Percentiles rank a stretch among this genome's conserved stretches.
Conservation (phyloP, 2,888 invertebrate species). For the Philereme vetulata region DNA sequence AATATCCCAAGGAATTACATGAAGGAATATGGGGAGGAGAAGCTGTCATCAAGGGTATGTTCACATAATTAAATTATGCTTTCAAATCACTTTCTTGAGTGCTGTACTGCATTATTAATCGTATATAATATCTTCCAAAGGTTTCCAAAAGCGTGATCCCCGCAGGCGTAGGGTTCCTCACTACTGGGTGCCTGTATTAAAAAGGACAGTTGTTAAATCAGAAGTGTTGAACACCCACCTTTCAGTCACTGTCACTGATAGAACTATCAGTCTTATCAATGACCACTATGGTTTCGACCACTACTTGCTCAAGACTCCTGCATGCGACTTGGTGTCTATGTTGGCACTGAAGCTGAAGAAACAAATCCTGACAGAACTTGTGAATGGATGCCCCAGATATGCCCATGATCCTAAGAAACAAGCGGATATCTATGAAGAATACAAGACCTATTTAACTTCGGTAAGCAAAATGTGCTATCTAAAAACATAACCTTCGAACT, state of each 20-base stretch:
- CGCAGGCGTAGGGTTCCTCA: conserved; percentile 88
- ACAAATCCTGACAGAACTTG: conserved; percentile 90
- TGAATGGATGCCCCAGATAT: conserved; percentile 87
- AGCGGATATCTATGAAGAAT: conserved; percentile 89
- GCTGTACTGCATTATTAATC: neutral
- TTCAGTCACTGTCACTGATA: conserved; percentile 91
- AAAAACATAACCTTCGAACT: neutral
- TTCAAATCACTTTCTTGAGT: neutral
- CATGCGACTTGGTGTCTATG: conserved; percentile 94
- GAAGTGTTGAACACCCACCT: conserved; percentile 95
- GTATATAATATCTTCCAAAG: conserved; percentile 43
- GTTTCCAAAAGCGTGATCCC: conserved; percentile 87
- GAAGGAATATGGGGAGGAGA: conserved; percentile 98
- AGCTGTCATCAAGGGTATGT: conserved; percentile 90
- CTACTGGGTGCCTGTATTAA: conserved; percentile 94
- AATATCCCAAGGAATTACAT: conserved; percentile 91
- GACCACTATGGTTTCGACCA: conserved; percentile 96
- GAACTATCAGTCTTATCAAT: conserved; percentile 93
- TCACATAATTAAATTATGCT: neutral
- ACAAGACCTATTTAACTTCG: conserved; percentile 91
- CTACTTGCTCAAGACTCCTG: conserved; percentile 96
- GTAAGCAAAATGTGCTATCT: conserved; percentile 80
- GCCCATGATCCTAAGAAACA: conserved; percentile 87
- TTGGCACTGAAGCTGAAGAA: conserved; percentile 94
- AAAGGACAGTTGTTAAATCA: conserved; percentile 92